phyloP scores from a whole-genome alignment of 2,113 vertebrate genomes.

The Emberiza fucata region DNA sequence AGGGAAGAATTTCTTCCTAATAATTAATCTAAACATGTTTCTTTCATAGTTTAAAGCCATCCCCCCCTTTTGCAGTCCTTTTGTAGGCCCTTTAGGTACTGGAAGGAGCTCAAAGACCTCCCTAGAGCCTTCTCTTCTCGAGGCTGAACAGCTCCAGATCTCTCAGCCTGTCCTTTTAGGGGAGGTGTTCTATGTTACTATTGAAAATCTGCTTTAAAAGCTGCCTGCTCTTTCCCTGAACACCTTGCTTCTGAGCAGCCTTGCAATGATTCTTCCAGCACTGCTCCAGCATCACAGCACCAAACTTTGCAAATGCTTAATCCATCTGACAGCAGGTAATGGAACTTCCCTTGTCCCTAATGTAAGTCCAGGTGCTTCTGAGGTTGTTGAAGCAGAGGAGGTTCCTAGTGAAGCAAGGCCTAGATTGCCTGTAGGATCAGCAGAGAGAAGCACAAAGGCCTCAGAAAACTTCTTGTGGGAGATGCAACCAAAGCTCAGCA shows the following conservation, averaged over 20 bases:
- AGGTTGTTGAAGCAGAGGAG: neutral
- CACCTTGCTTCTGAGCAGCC: neutral
- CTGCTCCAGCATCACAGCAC: neutral
- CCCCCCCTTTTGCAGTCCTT: rapidly evolving
- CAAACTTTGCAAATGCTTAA: neutral
- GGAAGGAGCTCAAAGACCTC: neutral
- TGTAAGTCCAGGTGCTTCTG: neutral
- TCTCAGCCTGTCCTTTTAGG: neutral
- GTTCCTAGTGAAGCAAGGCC: neutral
- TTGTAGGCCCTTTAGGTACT: too few relatives aligned
- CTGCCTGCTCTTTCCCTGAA: neutral
- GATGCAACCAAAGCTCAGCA: neutral
- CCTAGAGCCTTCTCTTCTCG: neutral
- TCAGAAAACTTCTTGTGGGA: neutral
- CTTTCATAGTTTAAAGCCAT: neutral
- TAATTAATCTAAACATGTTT: neutral
- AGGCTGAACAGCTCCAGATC: neutral
- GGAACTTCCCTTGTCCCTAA: neutral
- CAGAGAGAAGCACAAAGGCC: neutral
- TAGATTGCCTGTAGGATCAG: neutral
- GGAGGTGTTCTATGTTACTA: neutral
- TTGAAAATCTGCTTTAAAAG: neutral
- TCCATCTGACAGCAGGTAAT: neutral
- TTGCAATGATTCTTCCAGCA: neutral
- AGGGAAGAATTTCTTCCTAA: neutral